phyloP scores from a whole-genome alignment of 2,888 invertebrate species.

The Drosophila fungiperda region DNA sequence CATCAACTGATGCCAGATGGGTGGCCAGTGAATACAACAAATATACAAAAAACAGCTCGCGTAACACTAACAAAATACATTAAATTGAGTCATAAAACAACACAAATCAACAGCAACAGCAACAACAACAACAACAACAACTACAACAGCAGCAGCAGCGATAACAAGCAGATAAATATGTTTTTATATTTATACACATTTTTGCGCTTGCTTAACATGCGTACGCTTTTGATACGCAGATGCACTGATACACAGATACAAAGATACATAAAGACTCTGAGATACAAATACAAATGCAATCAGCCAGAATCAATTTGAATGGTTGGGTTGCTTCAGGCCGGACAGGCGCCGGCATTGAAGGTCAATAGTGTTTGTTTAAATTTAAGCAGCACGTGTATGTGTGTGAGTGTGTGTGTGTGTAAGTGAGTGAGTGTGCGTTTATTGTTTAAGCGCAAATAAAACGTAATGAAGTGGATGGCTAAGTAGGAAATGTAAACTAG shows the following conservation, averaged over 20 bases:
- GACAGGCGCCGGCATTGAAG: slow-evolving; percentile 60
- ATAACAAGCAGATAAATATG: slow-evolving; percentile 70
- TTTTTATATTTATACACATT: slow-evolving; percentile 38
- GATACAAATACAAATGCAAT: slow-evolving; percentile 41
- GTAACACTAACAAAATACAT: slow-evolving; percentile 64
- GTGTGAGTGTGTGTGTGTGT: slow-evolving; percentile 11
- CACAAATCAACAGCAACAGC: slow-evolving; percentile 44
- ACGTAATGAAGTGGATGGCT: slow-evolving; percentile 70
- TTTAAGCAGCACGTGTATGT: slow-evolving; percentile 50
- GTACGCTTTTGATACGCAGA: slow-evolving; percentile 42
- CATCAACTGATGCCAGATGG: slow-evolving; percentile 32
- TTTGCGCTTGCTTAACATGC: slow-evolving; percentile 56
- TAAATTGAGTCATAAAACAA: slow-evolving; percentile 75
- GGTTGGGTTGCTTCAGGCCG: slow-evolving; percentile 24
- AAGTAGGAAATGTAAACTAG: slow-evolving; percentile 78
- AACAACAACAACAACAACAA: slow-evolving; percentile 19
- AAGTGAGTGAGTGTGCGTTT: not conserved
- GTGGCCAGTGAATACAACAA: slow-evolving; percentile 56
- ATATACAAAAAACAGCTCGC: slow-evolving; percentile 57
- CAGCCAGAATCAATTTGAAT: slow-evolving; percentile 29
- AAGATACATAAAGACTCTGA: slow-evolving; percentile 5
- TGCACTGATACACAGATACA: slow-evolving; percentile 17
- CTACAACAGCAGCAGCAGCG: slow-evolving; percentile 32
- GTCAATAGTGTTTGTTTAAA: slow-evolving; percentile 77
- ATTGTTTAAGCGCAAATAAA: slow-evolving; percentile 70